Evolutionary conservation across 2,113 vertebrate species (phyloP).

Genomic region (Etheostoma cragini): DNA sequence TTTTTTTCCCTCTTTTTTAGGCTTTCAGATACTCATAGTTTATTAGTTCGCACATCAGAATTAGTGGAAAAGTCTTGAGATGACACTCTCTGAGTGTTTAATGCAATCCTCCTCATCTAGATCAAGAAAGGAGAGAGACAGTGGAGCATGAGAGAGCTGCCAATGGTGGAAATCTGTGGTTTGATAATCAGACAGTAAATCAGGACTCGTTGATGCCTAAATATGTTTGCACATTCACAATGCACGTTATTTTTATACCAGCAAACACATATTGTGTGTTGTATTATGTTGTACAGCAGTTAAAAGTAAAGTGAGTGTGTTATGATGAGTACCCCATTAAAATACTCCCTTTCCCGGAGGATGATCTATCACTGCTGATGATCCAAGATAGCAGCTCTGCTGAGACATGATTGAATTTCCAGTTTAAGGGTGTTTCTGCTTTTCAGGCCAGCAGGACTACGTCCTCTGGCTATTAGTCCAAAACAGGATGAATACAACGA

Average conservation of each 20-base stretch:
- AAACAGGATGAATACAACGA: slow-evolving; percentile 29
- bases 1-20: background rate
- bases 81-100: slow-evolving; percentile 37
- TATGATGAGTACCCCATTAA: slow-evolving; percentile 52
- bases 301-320: slow-evolving; percentile 19
- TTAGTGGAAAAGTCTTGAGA: slow-evolving; percentile 43
- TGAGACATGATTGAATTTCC: slow-evolving; percentile 53
- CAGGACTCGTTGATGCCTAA: slow-evolving; percentile 17
- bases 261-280: slow-evolving; percentile 9
- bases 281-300: slow-evolving; percentile 19
- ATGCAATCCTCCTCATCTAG: slow-evolving; percentile 1
- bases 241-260: slow-evolving; percentile 16
- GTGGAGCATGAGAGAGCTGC: background rate
- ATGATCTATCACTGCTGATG: slow-evolving; percentile 54
- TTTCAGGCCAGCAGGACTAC: slow-evolving; percentile 40
- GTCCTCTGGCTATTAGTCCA: slow-evolving; percentile 15
- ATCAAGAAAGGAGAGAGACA: background rate
- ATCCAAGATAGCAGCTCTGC: slow-evolving; percentile 12
- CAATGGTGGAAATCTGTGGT: slow-evolving; percentile 23
- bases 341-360: slow-evolving; percentile 46
- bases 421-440: slow-evolving; percentile 62
- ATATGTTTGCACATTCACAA: background rate
- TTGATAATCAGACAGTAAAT: slow-evolving; percentile 39
- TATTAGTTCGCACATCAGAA: slow-evolving; percentile 42
- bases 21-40: slow-evolving; percentile 51